A percentile compares a stretch with the other conserved stretches of the same genome.
These are phyloP conservation scores for Pavo muticus DNA, from an alignment of 2,113 vertebrate genomes.

Conservation along the genomic window DNA sequence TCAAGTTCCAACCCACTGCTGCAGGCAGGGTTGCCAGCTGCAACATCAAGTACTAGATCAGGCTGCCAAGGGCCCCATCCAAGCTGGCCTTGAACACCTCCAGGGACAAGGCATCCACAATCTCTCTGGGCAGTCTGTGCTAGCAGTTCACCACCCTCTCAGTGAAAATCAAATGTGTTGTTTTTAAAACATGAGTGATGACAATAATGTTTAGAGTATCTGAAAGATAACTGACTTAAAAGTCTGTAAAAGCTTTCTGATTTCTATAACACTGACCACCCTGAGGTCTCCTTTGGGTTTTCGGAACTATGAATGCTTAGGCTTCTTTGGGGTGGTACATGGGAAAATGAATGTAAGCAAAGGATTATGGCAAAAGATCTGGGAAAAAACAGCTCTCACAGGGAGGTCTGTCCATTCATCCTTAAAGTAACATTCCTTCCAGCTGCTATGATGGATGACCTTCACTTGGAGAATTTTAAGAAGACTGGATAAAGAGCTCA, in stretches of 20 bases:
- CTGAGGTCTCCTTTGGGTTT: neutral
- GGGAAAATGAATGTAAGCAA: conserved; percentile 14
- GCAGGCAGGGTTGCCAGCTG: no score
- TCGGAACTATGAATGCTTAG: neutral
- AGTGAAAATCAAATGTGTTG: neutral
- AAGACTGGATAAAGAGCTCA: neutral
- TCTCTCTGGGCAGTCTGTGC: no score
- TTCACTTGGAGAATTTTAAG: conserved; percentile 26
- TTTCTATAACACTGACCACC: neutral
- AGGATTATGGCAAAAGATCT: neutral
- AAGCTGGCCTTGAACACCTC: no score
- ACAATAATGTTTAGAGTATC: neutral
- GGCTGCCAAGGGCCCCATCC: no score
- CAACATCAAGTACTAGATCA: no score
- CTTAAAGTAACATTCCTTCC: conserved; percentile 13
- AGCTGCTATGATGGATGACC: neutral
- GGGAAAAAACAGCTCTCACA: neutral
- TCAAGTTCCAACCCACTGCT: no score
- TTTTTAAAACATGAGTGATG: neutral
- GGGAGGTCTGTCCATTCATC: conserved; percentile 28
- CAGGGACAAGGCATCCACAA: no score
- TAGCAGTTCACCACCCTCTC: no score
- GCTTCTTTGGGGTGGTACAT: neutral
- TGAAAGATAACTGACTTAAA: neutral
- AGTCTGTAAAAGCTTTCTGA: neutral